Evolutionary conservation across 1,140 invertebrate genomes (phyloP), one percentile per base, ranked within the genome.

Genomic region (Hypothenemus hampei): DNA sequence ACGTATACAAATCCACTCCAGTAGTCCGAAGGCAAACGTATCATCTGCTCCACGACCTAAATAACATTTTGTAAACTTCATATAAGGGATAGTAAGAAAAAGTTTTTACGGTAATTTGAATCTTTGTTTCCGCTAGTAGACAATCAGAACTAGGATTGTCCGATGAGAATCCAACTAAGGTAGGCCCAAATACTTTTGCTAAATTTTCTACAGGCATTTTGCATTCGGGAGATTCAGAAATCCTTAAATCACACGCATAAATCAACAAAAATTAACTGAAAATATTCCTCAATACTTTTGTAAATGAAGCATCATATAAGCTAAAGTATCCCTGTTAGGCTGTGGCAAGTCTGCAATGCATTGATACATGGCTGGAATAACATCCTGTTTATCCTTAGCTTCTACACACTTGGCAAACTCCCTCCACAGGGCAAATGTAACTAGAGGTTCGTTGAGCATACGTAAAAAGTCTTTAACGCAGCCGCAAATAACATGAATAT

Each of bases 391-490:
- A 52, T 77, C 73, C 10, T 63, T 36, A 20, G 79, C 75, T 19
- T 79, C 75, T 0, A 73, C 72, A 8, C 89, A 88, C n/a, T 78
- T 72, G 5, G 84, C 80, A 72, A 96, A 94, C 59, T 89, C 84
- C 1, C 73, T 70, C 84, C 88, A 89, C 7, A 87, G 73, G 7
- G 78, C 73, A 36, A 78, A 77, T 1, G 90, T 88, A 13, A 95
- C 81, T 3, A 97, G 70, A 1, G 93, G 89, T 66, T 97, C 93
- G 55, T 83, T 81, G 11, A 95, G 70, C 4, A 77, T 78, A 13
- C 88, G 78, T 15, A 96, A 73, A 72, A 96, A 97, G 69, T 91
- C 85, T 73, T 95, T 96, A 0, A 96, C 72, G 46, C 84, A 86
- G 11, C 89, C 86, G 71, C 88, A 92, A 35, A 95, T 75, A 0